These are phyloP conservation scores for Asarcornis scutulata DNA, from an alignment of 2,113 vertebrate genomes.

Conservation along the genomic window DNA sequence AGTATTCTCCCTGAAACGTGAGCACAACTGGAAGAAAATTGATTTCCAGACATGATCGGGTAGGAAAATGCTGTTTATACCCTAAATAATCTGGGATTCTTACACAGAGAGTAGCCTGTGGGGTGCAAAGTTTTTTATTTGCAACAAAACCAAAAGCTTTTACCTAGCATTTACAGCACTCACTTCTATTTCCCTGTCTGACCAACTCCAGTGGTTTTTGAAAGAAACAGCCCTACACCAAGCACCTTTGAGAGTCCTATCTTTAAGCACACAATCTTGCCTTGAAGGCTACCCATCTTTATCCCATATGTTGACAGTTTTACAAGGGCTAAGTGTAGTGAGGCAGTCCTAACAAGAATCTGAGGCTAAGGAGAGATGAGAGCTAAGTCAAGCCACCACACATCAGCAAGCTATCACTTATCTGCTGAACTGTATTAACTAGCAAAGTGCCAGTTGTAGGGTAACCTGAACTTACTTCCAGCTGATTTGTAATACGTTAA, in stretches of 20 bases:
- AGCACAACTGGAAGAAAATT: not conserved
- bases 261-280: not conserved
- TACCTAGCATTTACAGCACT: not conserved
- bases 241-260: not conserved
- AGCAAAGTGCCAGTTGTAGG: not conserved
- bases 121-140: not conserved
- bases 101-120: not conserved
- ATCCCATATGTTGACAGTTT: rapidly evolving
- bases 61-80: not conserved
- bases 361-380: not conserved
- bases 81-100: not conserved
- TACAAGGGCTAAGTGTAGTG: not conserved
- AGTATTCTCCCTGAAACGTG: not conserved
- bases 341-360: not conserved
- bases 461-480: not conserved
- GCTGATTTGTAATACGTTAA: constrained; percentile 2
- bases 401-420: not conserved
- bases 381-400: not conserved
- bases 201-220: not conserved
- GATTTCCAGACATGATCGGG: not conserved
- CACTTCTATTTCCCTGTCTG: not conserved
- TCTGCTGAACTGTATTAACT: not conserved
- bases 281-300: not conserved
- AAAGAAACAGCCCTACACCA: not conserved
- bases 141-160: not conserved